Evolutionary conservation across 2,797 vertebrate genomes (phyloP), one percentile per base, ranked within the genome.

Genomic region (Helostoma temminkii): DNA sequence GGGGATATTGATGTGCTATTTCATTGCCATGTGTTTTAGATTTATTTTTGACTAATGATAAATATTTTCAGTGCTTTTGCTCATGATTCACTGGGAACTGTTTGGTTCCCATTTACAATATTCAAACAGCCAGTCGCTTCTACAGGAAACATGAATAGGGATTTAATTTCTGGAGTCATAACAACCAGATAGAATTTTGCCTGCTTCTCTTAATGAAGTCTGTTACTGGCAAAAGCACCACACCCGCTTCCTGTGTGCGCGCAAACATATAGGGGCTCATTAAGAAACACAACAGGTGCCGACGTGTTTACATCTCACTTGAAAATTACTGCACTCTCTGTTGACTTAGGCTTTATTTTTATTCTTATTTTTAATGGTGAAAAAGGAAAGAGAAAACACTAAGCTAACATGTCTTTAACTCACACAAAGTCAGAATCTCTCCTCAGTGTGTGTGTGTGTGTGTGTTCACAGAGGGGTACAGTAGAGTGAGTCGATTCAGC

Each of bases 51-150:
- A 59, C 43, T 71, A 66, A 73, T 41, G 15, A 4, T n/a, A 21
- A 42, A 53, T 28, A 34, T 64, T 24, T 67, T 32, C 14, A 3
- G 30, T 21, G 30, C 8, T 16, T 39, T 3, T 16, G 11, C 55
- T 52, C 58, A 48, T 60, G 74, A 71, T 30, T 85, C 68, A 74
- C 18, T 4, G 9, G 60, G 64, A 71, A 66, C 12, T 28, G 21
- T 57, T 75, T 39, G 5, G 15, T 52, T 61, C 49, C 39, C 55
- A 37, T 22, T 47, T 36, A 25, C 64, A 74, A 43, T 14, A 3
- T 25, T 74, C 59, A 34, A 67, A 60, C 49, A 36, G 71, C 69
- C 69, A 66, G 61, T 47, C 30, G 24, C n/a, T 15, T 41, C 42
- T 1, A 52, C 59, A 74, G 61, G 62, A 67, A 66, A 43, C 26